Conservation (phyloP, 2,113 vertebrate genomes). For the Emydocephalus ijimae region DNA sequence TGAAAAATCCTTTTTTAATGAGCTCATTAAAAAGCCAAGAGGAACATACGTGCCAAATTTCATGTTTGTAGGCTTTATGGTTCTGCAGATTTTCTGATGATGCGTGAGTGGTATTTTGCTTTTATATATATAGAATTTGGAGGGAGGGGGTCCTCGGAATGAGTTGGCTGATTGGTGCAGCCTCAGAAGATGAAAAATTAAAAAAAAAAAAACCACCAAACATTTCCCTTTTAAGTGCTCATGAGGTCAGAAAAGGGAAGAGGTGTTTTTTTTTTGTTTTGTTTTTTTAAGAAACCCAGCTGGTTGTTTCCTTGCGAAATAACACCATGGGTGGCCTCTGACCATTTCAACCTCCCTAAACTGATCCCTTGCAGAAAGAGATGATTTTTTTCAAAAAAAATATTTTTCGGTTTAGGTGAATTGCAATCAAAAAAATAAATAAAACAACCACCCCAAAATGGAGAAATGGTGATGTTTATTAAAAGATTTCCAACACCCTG, state of each 20-base stretch:
- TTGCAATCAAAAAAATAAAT: no score
- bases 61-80: no score
- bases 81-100: no score
- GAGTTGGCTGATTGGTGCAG: not conserved
- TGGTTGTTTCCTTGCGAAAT: not conserved
- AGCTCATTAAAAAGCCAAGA: no score
- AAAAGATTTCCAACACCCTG: not conserved
- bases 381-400: not conserved
- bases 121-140: not conserved
- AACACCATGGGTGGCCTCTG: fast-evolving
- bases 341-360: not conserved
- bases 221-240: not conserved
- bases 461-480: not conserved
- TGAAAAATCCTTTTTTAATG: no score
- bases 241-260: not conserved
- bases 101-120: no score
- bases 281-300: no score
- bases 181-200: not conserved
- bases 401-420: not conserved
- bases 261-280: not conserved
- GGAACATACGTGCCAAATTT: no score
- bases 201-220: not conserved
- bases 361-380: not conserved
- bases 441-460: not conserved
- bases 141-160: fast-evolving